A percentile compares a stretch with the other conserved stretches of the same genome.
Conservation (phyloP, 1,140 invertebrate species). For the Laodelphax striatellus region DNA sequence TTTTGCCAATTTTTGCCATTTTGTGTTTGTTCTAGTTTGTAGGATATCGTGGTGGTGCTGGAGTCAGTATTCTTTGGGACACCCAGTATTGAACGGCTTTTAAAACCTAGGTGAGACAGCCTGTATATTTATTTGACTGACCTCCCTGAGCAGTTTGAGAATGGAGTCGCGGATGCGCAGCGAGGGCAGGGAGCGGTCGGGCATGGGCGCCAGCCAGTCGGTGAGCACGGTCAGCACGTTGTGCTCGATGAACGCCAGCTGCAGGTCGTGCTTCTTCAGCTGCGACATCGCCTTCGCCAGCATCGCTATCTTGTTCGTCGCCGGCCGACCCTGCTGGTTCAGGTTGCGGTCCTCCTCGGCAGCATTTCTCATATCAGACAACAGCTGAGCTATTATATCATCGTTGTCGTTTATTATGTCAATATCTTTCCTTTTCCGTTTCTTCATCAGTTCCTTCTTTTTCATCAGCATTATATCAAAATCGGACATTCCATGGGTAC, state of each 20-base stretch:
- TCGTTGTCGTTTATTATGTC: constrained; percentile 97
- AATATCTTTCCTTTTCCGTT: constrained; percentile 73
- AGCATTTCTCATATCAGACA: constrained; percentile 78
- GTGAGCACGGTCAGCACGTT: constrained; percentile 86
- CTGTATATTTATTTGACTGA: too few species aligned
- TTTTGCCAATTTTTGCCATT: too few species aligned
- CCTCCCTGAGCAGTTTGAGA: constrained; percentile 76
- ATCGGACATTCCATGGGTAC: constrained; percentile 50
- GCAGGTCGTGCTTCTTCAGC: constrained; percentile 87
- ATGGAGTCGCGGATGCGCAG: constrained; percentile 82
- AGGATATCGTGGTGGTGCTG: too few species aligned
- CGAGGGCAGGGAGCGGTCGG: constrained; percentile 89
- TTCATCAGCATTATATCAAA: constrained; percentile 88
- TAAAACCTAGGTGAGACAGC: too few species aligned
- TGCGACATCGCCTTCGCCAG: constrained; percentile 79
- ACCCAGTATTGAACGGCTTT: too few species aligned
- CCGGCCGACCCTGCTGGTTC: constrained; percentile 71
- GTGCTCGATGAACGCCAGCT: constrained; percentile 89
- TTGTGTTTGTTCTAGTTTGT: too few species aligned
- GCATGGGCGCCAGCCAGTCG: constrained; percentile 97
- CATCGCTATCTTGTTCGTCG: constrained; percentile 85
- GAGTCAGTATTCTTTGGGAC: too few species aligned
- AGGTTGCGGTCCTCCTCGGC: constrained; percentile 81
- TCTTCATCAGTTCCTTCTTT: constrained; percentile 67
- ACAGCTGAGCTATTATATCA: constrained; percentile 85